phyloP scores from a whole-genome alignment of 2,113 vertebrate species.

The Hylia prasina region DNA sequence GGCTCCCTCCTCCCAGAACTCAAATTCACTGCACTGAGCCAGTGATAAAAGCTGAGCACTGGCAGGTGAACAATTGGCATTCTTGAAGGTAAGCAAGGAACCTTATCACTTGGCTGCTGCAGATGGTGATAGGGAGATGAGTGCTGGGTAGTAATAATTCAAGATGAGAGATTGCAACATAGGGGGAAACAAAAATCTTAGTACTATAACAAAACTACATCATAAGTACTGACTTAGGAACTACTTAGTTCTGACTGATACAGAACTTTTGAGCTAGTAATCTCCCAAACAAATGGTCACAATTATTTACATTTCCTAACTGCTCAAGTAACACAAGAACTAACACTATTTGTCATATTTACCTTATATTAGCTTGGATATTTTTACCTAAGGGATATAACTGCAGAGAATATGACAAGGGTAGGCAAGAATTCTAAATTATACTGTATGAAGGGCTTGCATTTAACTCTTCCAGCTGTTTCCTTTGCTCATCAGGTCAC shows the following conservation, averaged over 20 bases:
- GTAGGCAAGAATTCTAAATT: not conserved
- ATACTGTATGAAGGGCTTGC: not conserved
- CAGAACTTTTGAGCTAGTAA: not conserved
- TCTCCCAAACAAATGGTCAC: not conserved
- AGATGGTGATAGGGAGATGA: not conserved
- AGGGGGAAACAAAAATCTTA: not conserved
- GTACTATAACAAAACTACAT: not conserved
- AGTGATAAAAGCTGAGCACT: not conserved
- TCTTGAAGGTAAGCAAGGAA: conserved; percentile 1
- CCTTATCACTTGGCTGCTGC: not conserved
- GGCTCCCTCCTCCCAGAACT: not conserved
- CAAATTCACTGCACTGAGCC: not conserved
- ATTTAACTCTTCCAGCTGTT: not conserved
- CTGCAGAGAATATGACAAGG: not conserved
- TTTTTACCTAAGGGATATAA: not conserved
- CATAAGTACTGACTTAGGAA: not conserved
- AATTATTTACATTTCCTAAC: not conserved
- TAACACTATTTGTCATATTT: not conserved
- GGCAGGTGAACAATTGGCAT: not conserved
- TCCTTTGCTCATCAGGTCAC: not conserved
- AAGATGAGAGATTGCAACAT: not conserved
- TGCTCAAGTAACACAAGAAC: not conserved
- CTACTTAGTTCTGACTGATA: not conserved
- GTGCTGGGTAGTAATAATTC: not conserved
- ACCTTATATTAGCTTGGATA: not conserved